Base-by-base conservation (phyloP, 2,113 vertebrate genomes). In the Pygathrix nemaeus region DNA sequence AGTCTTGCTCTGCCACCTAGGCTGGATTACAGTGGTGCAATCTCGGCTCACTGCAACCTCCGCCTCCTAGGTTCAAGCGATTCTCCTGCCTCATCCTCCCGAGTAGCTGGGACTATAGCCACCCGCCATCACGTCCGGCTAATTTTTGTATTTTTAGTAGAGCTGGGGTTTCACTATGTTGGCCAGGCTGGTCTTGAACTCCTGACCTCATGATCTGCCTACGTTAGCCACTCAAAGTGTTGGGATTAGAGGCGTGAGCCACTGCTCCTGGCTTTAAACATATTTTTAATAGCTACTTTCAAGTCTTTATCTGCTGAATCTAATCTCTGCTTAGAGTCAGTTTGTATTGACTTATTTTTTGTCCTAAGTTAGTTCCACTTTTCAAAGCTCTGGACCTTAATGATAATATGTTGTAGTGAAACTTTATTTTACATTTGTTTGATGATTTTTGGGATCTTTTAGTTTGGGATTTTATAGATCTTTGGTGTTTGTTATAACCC, bases 231-330 rank as follows among this genome's bases (percentile, higher is more conserved):
- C 16, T 32, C 66, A 8, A 68, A 68, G 66, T 68, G 32, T 32
- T 32, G 32, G 66, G 30, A 35, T 17, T 68, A 35, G 32, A 68
- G 66, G 6, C 3, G 1, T 18, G 66, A 68, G 66, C 66, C 14
- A 68, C 32, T 68, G 32, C 32, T 16, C 66, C 30, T 18, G 32
- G 66, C 32, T 30, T 64, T 48, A 43, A 78, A 78, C 75, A 78
- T 17, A 57, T 87, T 86, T 92, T 93, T 93, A 93, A 82, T 25
- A 91, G 18, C 85, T 93, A 27, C 27, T 96, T 90, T 61, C 32
- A 61, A 92, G 10, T 91, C 43, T 86, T 96, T 81, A 38, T 81
- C 11, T 92, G 55, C 30, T 48, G 16, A 88, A 50, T 94, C 87
- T 32, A 80, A 13, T 9, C 25, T 88, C 30, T 55, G 40, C 30